These are phyloP conservation scores for Frieseomelitta varia DNA, from an alignment of 1,140 invertebrate species.

Conservation along the genomic window DNA sequence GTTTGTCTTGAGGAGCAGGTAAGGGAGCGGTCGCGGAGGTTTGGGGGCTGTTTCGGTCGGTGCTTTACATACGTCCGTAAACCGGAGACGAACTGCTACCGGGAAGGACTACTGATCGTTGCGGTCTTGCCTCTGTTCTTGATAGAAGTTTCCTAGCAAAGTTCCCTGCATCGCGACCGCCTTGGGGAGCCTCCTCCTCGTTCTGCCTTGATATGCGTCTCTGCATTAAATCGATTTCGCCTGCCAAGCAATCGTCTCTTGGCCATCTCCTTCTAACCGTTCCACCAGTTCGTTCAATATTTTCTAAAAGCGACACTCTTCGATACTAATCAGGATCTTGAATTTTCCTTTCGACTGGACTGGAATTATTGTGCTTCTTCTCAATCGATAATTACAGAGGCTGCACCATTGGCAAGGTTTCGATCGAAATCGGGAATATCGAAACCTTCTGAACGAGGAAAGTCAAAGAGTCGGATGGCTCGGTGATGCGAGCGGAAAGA, in stretches of 20 bases:
- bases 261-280: background rate
- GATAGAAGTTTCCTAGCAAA: conserved; percentile 66
- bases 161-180: conserved; percentile 63
- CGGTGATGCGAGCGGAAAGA: conserved; percentile 41
- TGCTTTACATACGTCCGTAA: conserved; percentile 81
- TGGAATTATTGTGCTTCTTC: too few species aligned
- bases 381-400: too few species aligned
- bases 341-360: too few species aligned
- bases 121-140: conserved; percentile 78
- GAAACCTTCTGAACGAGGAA: conserved; percentile 31
- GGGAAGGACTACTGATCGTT: conserved; percentile 81
- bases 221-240: conserved; percentile 33
- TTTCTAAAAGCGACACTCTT: background rate
- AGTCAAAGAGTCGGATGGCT: conserved; percentile 51
- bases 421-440: background rate
- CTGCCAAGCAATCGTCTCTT: background rate
- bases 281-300: too few species aligned
- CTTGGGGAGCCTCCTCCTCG: conserved; percentile 56
- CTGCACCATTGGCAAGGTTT: background rate
- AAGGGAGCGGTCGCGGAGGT: conserved; percentile 76
- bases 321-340: too few species aligned
- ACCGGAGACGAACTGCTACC: conserved; percentile 81
- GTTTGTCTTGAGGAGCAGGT: conserved; percentile 81
- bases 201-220: conserved; percentile 53
- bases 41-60: conserved; percentile 78